Conservation (phyloP, 1,140 invertebrate species). For the Eurosta solidaginis region DNA sequence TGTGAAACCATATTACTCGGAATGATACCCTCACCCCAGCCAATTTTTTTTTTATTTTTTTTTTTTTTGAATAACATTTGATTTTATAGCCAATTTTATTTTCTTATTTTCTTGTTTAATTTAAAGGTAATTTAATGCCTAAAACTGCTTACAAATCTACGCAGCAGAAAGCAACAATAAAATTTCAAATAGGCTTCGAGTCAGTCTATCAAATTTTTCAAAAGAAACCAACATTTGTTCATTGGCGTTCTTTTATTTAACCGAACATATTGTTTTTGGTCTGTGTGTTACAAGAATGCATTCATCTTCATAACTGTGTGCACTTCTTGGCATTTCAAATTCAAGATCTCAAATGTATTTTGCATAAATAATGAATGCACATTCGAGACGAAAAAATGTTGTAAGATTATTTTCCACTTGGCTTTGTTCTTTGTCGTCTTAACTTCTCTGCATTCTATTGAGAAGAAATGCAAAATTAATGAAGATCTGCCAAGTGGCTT, state of each 20-base stretch:
- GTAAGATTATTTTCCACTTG: background rate
- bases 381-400: background rate
- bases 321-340: background rate
- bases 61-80: too few relatives aligned
- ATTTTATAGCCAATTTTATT: too few relatives aligned
- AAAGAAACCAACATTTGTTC: too few relatives aligned
- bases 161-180: background rate
- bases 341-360: background rate
- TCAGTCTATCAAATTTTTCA: background rate
- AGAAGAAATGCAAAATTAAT: constrained; percentile 18
- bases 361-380: constrained; percentile 12
- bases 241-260: too few relatives aligned
- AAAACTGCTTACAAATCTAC: constrained; percentile 7
- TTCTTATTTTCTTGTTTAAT: background rate
- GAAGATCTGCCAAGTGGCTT: background rate
- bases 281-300: background rate
- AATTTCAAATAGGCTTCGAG: background rate
- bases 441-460: background rate
- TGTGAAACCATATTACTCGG: too few relatives aligned
- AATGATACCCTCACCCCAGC: too few relatives aligned
- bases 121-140: background rate
- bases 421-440: background rate
- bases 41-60: too few relatives aligned
- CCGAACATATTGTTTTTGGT: background rate
- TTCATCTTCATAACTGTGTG: background rate